Evolutionary conservation across 2,113 vertebrate species (phyloP).

Genomic region (Ptilonorhynchus violaceus): DNA sequence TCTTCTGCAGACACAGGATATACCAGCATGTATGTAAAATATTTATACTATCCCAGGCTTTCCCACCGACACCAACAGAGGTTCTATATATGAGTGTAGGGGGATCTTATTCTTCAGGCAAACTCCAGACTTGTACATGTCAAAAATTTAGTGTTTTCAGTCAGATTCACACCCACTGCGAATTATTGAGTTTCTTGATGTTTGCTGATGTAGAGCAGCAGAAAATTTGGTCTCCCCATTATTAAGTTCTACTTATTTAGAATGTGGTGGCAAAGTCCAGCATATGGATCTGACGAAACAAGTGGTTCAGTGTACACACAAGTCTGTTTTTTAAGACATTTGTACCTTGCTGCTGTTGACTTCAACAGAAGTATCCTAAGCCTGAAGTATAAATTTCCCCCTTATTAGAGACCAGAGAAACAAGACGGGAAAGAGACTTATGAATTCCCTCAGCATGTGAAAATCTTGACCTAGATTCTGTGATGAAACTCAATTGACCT

Average conservation of each 20-base stretch:
- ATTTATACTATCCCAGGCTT: not conserved
- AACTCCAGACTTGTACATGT: not conserved
- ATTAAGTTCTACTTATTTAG: not conserved
- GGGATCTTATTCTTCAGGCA: not conserved
- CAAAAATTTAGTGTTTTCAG: not conserved
- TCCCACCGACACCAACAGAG: not conserved
- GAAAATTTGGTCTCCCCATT: not conserved
- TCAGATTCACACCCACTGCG: not conserved
- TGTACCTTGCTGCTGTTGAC: not conserved
- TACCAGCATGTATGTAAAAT: slow-evolving; percentile 2
- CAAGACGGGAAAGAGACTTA: not conserved
- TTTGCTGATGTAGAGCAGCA: not conserved
- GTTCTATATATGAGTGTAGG: not conserved
- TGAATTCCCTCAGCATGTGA: slow-evolving; percentile 15
- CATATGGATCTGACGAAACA: not conserved
- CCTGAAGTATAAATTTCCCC: not conserved
- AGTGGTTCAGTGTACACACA: not conserved
- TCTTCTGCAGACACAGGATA: slow-evolving; percentile 18
- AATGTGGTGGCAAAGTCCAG: not conserved
- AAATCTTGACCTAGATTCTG: slow-evolving; percentile 42
- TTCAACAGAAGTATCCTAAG: not conserved
- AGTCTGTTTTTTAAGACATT: not conserved
- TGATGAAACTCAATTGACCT: not conserved
- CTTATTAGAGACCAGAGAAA: not conserved
- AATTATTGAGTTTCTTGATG: not conserved